These are phyloP conservation scores for Doris montereyensis DNA, from an alignment of 2,888 invertebrate genomes.

Conservation along the genomic window DNA sequence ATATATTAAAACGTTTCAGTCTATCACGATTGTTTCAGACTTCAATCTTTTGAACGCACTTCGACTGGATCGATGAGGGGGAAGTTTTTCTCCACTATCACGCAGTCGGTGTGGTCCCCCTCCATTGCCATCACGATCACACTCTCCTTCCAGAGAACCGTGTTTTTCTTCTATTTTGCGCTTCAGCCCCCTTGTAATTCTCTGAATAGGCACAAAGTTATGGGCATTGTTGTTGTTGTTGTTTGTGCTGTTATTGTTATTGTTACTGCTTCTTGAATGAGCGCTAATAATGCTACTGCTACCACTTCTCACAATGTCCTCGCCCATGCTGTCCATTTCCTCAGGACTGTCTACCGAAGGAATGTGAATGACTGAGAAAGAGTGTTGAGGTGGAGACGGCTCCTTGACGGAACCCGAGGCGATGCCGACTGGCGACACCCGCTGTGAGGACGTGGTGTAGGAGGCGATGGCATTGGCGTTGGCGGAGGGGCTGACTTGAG, in stretches of 20 bases:
- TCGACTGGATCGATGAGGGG: conserved; percentile 7
- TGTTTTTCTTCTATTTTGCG: conserved; percentile 26
- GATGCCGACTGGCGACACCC: neutral
- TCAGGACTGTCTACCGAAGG: conserved; percentile 11
- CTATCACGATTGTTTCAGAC: conserved; percentile 40
- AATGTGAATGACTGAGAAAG: conserved; percentile 29
- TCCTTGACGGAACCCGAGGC: neutral
- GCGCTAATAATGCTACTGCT: neutral
- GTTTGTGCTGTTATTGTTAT: neutral
- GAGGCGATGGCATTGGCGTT: neutral
- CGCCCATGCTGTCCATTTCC: conserved; percentile 23
- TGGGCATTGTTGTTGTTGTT: neutral
- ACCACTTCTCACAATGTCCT: neutral
- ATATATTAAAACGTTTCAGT: no score
- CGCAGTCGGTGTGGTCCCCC: conserved; percentile 37
- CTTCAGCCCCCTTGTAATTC: conserved; percentile 35
- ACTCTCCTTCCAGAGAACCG: no score
- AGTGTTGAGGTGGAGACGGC: neutral
- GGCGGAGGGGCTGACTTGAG: neutral
- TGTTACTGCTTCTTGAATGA: neutral
- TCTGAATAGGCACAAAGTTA: neutral
- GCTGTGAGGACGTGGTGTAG: neutral
- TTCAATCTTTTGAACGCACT: conserved; percentile 36
- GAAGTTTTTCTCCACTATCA: conserved; percentile 39
- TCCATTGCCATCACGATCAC: neutral